Percentiles rank a stretch among this genome's conserved stretches.
phyloP scores from a whole-genome alignment of 2,113 vertebrate species.

The Gymnogyps californianus region DNA sequence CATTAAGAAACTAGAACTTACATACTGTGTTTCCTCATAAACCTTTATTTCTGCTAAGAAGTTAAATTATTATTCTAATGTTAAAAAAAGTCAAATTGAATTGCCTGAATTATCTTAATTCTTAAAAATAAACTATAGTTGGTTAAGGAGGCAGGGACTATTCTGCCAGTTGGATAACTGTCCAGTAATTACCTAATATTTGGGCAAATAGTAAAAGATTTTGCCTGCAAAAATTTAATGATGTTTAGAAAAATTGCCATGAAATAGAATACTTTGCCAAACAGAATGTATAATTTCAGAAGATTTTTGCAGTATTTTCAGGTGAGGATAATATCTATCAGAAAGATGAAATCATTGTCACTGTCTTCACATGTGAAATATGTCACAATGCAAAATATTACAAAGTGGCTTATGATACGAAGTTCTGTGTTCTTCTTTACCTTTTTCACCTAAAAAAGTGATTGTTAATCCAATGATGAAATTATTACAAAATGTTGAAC shows the following conservation, averaged over 20 bases:
- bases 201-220: background rate
- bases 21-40: background rate
- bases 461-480: background rate
- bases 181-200: background rate
- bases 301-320: background rate
- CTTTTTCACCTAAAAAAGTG: background rate
- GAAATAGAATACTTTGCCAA: background rate
- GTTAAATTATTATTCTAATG: background rate
- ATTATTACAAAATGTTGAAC: background rate
- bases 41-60: background rate
- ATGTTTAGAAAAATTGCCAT: background rate
- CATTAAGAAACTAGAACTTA: background rate
- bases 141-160: background rate
- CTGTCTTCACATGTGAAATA: background rate
- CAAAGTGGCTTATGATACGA: background rate
- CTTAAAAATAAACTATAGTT: background rate
- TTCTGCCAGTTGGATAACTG: background rate
- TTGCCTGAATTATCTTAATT: background rate
- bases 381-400: background rate
- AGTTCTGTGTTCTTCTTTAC: background rate
- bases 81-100: background rate
- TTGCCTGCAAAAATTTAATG: background rate
- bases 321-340: background rate
- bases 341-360: background rate
- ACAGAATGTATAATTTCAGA: background rate